Conservation (phyloP, 2,113 vertebrate species). For the Epinephelus moara region DNA sequence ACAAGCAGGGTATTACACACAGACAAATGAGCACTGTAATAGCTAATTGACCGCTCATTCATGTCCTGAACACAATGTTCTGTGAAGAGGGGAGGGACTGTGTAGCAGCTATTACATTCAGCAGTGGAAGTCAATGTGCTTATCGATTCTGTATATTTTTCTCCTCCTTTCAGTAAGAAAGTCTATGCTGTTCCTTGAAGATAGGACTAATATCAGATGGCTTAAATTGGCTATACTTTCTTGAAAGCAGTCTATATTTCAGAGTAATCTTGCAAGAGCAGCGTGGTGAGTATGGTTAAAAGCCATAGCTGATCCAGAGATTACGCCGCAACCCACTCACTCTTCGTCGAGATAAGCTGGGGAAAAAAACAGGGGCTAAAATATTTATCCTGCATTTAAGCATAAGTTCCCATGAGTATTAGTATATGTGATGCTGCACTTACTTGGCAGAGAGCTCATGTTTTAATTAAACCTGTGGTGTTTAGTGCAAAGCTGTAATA, state of each 20-base stretch:
- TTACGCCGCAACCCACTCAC: constrained; percentile 59
- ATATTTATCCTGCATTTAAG: constrained; percentile 38
- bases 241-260: constrained; percentile 62
- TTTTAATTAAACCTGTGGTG: constrained; percentile 54
- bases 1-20: constrained; percentile 62
- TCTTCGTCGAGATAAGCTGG: constrained; percentile 54
- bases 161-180: constrained; percentile 40
- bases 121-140: constrained; percentile 49
- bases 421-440: constrained; percentile 43
- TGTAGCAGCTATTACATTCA: constrained; percentile 57
- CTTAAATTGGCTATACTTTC: constrained; percentile 39
- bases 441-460: constrained; percentile 26
- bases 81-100: constrained; percentile 36
- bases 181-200: constrained; percentile 55
- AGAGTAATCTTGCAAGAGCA: constrained; percentile 64
- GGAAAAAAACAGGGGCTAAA: constrained; percentile 46
- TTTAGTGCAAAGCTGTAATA: constrained; percentile 31
- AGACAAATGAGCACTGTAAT: constrained; percentile 69
- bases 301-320: constrained; percentile 70
- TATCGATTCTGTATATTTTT: constrained; percentile 59
- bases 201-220: constrained; percentile 60
- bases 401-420: constrained; percentile 33
- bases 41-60: constrained; percentile 73
- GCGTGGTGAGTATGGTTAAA: constrained; percentile 58
- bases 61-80: constrained; percentile 75